These are phyloP conservation scores for Zalophus californianus DNA, from an alignment of 2,797 vertebrate species.

Conservation along the genomic window DNA sequence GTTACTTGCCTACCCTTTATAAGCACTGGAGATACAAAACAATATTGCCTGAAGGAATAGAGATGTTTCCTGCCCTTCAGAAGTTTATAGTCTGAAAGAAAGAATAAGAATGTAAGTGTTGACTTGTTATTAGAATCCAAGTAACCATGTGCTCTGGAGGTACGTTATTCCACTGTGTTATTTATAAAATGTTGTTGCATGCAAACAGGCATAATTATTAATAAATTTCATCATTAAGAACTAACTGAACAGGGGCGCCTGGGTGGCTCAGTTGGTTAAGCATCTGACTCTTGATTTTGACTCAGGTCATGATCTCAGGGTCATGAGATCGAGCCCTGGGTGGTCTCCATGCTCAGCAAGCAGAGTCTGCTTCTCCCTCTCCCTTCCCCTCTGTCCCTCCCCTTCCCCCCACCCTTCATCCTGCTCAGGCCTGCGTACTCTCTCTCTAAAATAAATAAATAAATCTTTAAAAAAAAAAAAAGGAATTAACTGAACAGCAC, in stretches of 20 bases:
- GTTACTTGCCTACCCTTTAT: background rate
- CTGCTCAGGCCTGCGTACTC: background rate
- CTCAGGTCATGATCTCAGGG: background rate
- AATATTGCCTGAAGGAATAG: background rate
- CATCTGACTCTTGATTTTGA: too few relatives aligned
- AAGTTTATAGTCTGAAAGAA: conserved; percentile 13
- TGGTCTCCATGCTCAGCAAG: background rate
- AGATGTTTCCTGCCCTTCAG: background rate
- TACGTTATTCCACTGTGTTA: background rate
- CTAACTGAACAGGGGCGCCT: background rate
- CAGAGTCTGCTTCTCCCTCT: background rate
- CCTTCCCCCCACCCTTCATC: background rate
- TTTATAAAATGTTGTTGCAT: background rate
- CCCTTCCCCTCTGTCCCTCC: background rate
- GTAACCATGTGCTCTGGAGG: background rate
- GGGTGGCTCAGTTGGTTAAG: too few relatives aligned
- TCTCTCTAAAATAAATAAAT: background rate
- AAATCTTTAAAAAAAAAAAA: background rate
- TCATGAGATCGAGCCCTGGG: background rate
- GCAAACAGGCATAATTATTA: background rate
- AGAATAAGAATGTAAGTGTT: background rate
- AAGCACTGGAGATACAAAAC: background rate
- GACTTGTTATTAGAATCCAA: background rate
- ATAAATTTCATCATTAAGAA: background rate
- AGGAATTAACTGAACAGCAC: background rate